Evolutionary conservation across 2,888 invertebrate genomes (phyloP), one percentile per base, ranked within the genome.

Genomic region (Tethea ocularis): DNA sequence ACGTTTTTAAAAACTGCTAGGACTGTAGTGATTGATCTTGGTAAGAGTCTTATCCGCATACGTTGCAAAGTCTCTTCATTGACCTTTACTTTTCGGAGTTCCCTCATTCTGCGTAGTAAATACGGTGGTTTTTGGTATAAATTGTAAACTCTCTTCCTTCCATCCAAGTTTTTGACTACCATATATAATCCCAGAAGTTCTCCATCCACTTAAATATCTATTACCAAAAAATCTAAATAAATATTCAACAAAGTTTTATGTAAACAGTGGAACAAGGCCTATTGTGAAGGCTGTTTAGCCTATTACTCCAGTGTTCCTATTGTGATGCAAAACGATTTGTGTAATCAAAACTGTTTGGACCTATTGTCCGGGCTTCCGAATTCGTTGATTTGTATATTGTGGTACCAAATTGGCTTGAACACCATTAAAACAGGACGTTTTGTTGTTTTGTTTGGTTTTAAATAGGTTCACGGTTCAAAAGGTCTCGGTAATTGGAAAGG

Each of bases 251-350:
- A 52, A 29, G 29, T 26, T 52, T 52, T 26, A 6, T n/a, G 8
- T 52, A 20, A 46, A 46, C 17, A 46, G 20, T 20, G 8, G 20
- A n/a, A 46, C 46, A 20, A 46, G 7, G 46, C 46, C 54, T 33
- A 36, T 33, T 54, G 33, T 54, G 20, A 36, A 36, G 54, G 33
- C 22, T 36, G 36, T 54, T 54, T 36, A 26, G 29, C 33, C 54
- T 54, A 24, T 53, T 29, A 11, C 17, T 17, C 20, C 33, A 24
- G 17, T 53, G 53, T 53, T 33, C 53, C 29, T 17, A 53, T 54
- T 54, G 54, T 54, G 54, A 54, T 36, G 54, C 22, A 54, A 46
- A 36, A 54, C 54, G 54, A 54, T 54, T 54, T 33, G 13, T 54
- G 33, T 54, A 54, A 54, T 33, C 33, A 54, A 33, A 54, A 36